phyloP scores from a whole-genome alignment of 2,888 invertebrate genomes.

The Meliscaeva auricollis region DNA sequence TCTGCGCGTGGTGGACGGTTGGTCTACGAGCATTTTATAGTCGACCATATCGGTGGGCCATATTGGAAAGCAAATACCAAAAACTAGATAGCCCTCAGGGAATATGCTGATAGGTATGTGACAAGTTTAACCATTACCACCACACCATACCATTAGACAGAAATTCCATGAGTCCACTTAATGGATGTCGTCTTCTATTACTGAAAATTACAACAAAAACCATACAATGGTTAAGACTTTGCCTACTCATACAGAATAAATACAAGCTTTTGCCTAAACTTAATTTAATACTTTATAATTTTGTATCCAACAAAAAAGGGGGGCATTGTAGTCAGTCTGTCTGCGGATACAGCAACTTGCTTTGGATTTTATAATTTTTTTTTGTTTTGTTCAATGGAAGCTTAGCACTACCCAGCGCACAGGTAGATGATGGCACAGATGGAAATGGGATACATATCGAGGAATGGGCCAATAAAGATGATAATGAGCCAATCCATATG shows the following conservation, averaged over 20 bases:
- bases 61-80: slow-evolving; percentile 52
- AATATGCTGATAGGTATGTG: neutral
- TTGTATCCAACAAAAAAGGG: neutral
- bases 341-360: slow-evolving; percentile 20
- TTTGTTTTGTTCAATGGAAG: slow-evolving; percentile 4
- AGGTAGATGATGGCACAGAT: too few species aligned
- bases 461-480: slow-evolving; percentile 35
- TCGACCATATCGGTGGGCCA: neutral
- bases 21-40: neutral
- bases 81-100: slow-evolving; percentile 4
- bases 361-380: slow-evolving; percentile 16
- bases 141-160: neutral
- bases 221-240: slow-evolving; percentile 30
- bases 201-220: neutral
- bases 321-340: slow-evolving; percentile 31
- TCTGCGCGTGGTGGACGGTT: neutral
- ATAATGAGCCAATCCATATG: slow-evolving; percentile 54
- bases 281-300: neutral
- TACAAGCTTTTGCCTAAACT: neutral
- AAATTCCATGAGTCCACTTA: slow-evolving; percentile 19
- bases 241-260: too few species aligned
- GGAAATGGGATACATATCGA: slow-evolving; percentile 12
- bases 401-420: neutral
- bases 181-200: slow-evolving; percentile 22
- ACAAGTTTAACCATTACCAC: slow-evolving; percentile 33